A percentile compares a stretch with the other conserved stretches of the same genome.
Evolutionary conservation across 2,797 vertebrate genomes (phyloP).

Genomic region (Sarcoramphus papa): DNA sequence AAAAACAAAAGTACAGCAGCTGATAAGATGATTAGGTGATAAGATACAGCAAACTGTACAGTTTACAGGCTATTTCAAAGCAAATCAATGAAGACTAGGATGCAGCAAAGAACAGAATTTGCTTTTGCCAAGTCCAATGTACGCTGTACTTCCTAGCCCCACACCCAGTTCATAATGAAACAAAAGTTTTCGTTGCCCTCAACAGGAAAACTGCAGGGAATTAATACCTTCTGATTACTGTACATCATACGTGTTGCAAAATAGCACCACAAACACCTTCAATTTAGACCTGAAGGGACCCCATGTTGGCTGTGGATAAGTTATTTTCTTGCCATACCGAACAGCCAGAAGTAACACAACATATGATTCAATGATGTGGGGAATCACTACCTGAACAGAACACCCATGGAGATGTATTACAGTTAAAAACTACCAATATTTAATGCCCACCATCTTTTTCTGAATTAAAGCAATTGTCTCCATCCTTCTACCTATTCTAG

Average conservation of each 20-base stretch:
- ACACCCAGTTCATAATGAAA: not conserved
- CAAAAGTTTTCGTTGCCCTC: not conserved
- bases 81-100: not conserved
- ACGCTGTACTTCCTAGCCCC: not conserved
- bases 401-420: not conserved
- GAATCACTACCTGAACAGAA: not conserved
- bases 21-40: not conserved
- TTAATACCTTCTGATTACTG: not conserved
- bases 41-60: not conserved
- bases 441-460: not conserved
- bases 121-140: not conserved
- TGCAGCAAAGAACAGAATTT: not conserved
- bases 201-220: not conserved
- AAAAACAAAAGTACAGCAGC: not conserved
- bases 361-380: not conserved
- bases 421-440: not conserved
- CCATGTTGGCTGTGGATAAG: not conserved
- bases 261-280: not conserved
- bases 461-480: not conserved
- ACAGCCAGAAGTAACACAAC: not conserved
- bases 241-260: not conserved
- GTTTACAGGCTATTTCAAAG: not conserved
- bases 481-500: not conserved
- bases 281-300: not conserved
- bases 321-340: not conserved